phyloP scores from a whole-genome alignment of 1,140 invertebrate genomes.

The Apis laboriosa region DNA sequence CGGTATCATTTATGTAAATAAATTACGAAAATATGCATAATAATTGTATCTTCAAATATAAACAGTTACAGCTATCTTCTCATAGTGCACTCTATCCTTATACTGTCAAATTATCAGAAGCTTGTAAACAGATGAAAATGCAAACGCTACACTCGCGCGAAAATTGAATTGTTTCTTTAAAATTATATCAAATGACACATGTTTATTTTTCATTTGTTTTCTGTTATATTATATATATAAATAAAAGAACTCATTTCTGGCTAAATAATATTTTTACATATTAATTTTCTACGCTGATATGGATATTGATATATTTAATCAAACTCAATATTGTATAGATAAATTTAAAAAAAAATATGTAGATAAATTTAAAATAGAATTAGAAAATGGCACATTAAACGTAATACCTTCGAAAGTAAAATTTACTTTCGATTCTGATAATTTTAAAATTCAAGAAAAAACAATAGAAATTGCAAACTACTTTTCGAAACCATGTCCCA shows the following conservation, averaged over 20 bases:
- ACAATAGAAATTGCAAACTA: constrained; percentile 28
- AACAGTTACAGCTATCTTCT: constrained; percentile 21
- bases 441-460: constrained; percentile 21
- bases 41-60: constrained; percentile 7
- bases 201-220: constrained; percentile 18
- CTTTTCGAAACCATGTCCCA: constrained; percentile 3
- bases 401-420: background rate
- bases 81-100: constrained; percentile 34
- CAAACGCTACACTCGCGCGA: background rate
- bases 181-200: background rate
- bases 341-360: background rate
- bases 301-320: background rate
- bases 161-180: background rate
- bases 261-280: background rate
- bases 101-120: constrained; percentile 10
- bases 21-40: constrained; percentile 17
- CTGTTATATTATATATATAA: background rate
- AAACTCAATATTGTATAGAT: background rate
- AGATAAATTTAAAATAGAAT: background rate
- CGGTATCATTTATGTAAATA: constrained; percentile 4
- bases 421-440: constrained; percentile 11
- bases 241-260: background rate
- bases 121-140: constrained; percentile 29
- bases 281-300: background rate
- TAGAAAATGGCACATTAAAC: background rate